Base-by-base conservation (phyloP, 2,888 invertebrate species). In the Synanthedon vespiformis region DNA sequence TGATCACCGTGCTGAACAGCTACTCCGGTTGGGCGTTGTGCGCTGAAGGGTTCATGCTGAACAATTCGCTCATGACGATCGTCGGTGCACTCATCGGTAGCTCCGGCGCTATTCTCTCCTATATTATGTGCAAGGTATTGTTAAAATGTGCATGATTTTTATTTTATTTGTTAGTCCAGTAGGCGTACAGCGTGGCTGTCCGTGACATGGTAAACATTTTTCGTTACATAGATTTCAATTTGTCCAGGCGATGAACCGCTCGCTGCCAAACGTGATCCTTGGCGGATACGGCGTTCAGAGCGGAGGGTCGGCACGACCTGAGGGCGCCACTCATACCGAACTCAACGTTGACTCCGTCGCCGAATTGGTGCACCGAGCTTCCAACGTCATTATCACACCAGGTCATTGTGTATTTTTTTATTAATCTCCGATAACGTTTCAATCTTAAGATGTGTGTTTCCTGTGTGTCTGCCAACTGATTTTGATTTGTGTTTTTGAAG, bases 21-120 rank as follows among this genome's bases (percentile, higher is more conserved):
- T 96, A 96, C 85, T 95, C 95, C 0, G 96, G 96, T 49, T 96
- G 96, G 96, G 96, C 96, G 18, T 87, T 96, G 56, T 96, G 96
- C 79, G 96, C 96, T 8, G 96, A 96, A 87, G 96, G 96, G 40
- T 96, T 96, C 82, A 96, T 96, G 96, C 82, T 96, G 57, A 94
- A 96, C 84, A 96, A 96, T 82, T 95, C 94, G 61, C 86, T 96
- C 56, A 95, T 96, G 94, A 96, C 96, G 14, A 92, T 96, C 64
- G 95, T 96, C 40, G 96, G 96, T 40, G 95, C 96, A 8, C 87
- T 96, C 59, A 96, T 96, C 75, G 96, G 96, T 51, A 95, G 95
- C 55, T 95, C 95, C 55, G 96, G 96, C 66, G 96, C 96, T 57
- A 96, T 96, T 78, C 89, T 96, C 5, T 96, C 96, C 0, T 95